phyloP scores from a whole-genome alignment of 2,797 vertebrate genomes.

The Megaceryle alcyon region DNA sequence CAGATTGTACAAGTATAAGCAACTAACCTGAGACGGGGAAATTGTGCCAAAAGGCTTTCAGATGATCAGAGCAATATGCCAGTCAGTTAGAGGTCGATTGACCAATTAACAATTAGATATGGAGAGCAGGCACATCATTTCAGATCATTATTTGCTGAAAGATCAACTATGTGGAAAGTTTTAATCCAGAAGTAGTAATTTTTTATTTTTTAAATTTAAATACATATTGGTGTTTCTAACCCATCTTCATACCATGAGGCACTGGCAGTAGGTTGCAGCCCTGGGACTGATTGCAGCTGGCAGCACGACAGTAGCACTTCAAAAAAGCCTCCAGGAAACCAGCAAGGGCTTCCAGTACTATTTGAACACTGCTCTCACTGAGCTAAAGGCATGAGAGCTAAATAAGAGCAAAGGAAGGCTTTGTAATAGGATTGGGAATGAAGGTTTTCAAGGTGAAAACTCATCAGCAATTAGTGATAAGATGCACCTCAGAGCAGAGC shows the following conservation, averaged over 20 bases:
- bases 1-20: conserved; percentile 46
- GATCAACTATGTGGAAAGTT: conserved; percentile 44
- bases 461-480: neutral
- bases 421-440: neutral
- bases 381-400: neutral
- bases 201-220: neutral
- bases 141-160: conserved; percentile 21
- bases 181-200: neutral
- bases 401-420: neutral
- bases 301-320: neutral
- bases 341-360: neutral
- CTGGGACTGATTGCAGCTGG: conserved; percentile 19
- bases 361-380: neutral
- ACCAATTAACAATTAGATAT: conserved; percentile 54
- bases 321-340: conserved; percentile 33
- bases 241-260: neutral
- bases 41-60: conserved; percentile 19
- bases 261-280: conserved; percentile 13
- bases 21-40: conserved; percentile 10
- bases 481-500: neutral
- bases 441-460: neutral
- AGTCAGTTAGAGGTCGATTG: conserved; percentile 56
- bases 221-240: neutral
- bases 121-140: conserved; percentile 9
- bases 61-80: conserved; percentile 56